phyloP scores from a whole-genome alignment of 2,113 vertebrate species.

The Grammomys dolichurus region DNA sequence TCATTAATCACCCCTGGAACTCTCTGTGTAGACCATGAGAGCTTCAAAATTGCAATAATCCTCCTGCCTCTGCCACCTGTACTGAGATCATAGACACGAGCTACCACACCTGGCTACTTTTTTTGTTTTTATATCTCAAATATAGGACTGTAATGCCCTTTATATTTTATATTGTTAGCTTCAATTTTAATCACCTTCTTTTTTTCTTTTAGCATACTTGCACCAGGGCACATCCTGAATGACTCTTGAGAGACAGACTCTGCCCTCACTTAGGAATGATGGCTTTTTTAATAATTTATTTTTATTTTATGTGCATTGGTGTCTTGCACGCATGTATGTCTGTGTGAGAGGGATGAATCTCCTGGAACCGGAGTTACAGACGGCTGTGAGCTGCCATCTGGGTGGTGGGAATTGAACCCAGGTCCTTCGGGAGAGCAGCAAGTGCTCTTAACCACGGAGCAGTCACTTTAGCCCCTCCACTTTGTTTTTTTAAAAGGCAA shows the following conservation, averaged over 20 bases:
- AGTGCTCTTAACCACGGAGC: background rate
- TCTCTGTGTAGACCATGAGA: background rate
- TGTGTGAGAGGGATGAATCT: background rate
- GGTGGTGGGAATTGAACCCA: no score
- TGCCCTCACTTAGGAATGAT: background rate
- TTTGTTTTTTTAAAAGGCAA: background rate
- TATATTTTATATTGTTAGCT: background rate
- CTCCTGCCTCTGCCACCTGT: background rate
- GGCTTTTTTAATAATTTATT: background rate
- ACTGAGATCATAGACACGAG: background rate
- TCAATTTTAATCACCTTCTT: background rate
- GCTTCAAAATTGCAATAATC: background rate
- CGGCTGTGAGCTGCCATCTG: background rate
- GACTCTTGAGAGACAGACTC: conserved; percentile 1
- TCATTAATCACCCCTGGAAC: background rate
- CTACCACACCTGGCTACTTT: background rate
- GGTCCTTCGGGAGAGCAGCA: background rate
- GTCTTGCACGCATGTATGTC: background rate
- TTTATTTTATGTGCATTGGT: background rate
- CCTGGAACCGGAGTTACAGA: background rate
- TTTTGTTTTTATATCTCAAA: background rate
- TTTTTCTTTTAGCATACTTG: background rate
- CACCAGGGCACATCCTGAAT: background rate
- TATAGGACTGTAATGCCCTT: background rate
- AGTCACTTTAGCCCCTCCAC: background rate